Percentiles rank a stretch among this genome's conserved stretches.
Conservation (phyloP, 2,797 vertebrate species). For the Fistularia tabacaria region DNA sequence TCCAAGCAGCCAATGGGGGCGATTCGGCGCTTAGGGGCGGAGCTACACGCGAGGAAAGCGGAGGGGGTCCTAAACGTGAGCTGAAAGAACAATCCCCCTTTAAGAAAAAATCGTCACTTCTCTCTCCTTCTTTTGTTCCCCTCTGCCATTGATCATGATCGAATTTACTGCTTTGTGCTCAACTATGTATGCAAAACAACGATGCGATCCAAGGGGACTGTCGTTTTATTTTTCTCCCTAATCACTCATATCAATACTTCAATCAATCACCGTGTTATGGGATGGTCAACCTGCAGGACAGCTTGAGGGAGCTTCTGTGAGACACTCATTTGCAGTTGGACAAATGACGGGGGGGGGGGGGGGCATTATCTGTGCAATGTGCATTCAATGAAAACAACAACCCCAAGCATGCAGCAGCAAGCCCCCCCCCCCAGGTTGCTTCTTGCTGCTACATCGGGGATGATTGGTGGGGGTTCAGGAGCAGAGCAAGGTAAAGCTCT, state of each 20-base stretch:
- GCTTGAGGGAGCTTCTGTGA: too few species aligned
- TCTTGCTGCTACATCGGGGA: slow-evolving; percentile 1
- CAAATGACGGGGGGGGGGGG: too few species aligned
- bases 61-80: slow-evolving; percentile 56
- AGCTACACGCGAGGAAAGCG: slow-evolving; percentile 24
- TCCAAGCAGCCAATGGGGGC: slow-evolving; percentile 47
- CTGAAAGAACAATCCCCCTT: slow-evolving; percentile 39
- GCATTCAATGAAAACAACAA: slow-evolving; percentile 25
- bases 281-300: too few species aligned
- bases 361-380: slow-evolving; percentile 7
- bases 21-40: slow-evolving; percentile 12
- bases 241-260: too few species aligned
- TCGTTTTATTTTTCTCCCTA: too few species aligned
- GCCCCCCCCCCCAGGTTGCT: slow-evolving; percentile 13
- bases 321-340: too few species aligned
- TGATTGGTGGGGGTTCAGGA: background rate
- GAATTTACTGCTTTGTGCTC: slow-evolving; percentile 14
- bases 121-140: slow-evolving; percentile 64
- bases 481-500: slow-evolving; percentile 16
- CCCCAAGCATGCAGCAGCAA: slow-evolving; percentile 28
- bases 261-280: too few species aligned
- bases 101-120: slow-evolving; percentile 65
- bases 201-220: slow-evolving; percentile 1
- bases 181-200: slow-evolving; percentile 17
- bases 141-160: slow-evolving; percentile 55